Base-by-base conservation (phyloP, 2,888 invertebrate species). In the Meteorus cinctellus region DNA sequence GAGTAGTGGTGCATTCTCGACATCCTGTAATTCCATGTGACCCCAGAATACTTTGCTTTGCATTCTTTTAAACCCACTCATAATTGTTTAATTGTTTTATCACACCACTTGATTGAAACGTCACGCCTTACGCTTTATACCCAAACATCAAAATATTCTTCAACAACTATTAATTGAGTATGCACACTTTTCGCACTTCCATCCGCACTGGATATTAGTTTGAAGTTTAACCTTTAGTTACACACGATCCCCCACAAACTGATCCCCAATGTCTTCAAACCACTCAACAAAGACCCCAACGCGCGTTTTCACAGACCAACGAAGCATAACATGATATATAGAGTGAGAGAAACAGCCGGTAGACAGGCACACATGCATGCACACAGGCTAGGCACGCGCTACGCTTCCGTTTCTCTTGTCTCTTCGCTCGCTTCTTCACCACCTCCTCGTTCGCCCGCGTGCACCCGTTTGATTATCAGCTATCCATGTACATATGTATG, bases 41-140 rank as follows among this genome's bases (percentile, higher is more conserved):
- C 81, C 78, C 88, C 88, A 89, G 72, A 89, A 89, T 10, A 89
- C 88, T 78, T 85, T 87, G 74, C 89, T 89, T 78, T 86, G 88
- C 75, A 84, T 81, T 71, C 89, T 84, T 74, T 87, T 89, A 75
- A 89, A 89, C n/a, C 55, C 55, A 55, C 55, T 55, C 55, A 55
- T 55, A 8, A 55, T 55, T 19, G 19, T 19, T 6, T 4, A 19
- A 55, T 24, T 4, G n/a, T 19, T 55, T 55, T n/a, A 8, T 48
- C 48, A 48, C 48, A 16, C 16, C 1, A n/a, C 2, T n/a, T 48
- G 1, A 48, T 48, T 48, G 4, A 16, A n/a, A 24, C 24, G 1
- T 24, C 1, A 24, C 24, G 1, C 24, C 24, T 24, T 24, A 24
- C 24, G 24, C 24, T 1, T 24, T 24, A 14, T 2, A 34, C 8